Base-by-base conservation (phyloP, 1,140 invertebrate species). In the Orchestia grillus region DNA sequence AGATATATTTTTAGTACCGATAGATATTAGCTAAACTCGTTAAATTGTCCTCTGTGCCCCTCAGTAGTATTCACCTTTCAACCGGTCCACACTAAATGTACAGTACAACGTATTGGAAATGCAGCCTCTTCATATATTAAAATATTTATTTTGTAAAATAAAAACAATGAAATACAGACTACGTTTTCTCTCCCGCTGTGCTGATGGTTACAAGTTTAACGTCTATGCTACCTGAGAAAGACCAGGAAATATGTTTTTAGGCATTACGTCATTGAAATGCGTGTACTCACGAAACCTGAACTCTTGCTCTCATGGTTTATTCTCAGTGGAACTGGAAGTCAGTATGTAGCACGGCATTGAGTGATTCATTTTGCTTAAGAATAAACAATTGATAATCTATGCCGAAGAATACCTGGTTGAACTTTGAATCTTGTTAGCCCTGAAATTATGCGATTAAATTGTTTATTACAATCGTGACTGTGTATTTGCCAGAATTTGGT, bases 1-100 rank as follows among this genome's bases (percentile, higher is more conserved):
- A 94, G 40, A 94, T 94, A 94, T 94, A 94, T 94, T 94, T 90
- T 94, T 94, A 94, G 92, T 94, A 94, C 92, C 44, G 36, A 45
- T 90, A 90, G 88, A 90, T 42, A 8, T 77, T 77, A 77, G 62
- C 62, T 77, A 28, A 77, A 36, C 62, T 90, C 88, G 88, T 90
- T 90, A 90, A 90, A 90, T 90, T 42, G 43, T 42, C 88, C 43
- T 41, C 88, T 41, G 36, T 90, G 41, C 11, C 43, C 36, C 88
- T 90, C 28, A 1, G 28, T 90, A 90, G 88, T 90, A 44, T 36
- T 90, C 88, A 90, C 88, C 88, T 90, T 42, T 42, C 43, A 45
- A 47, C 92, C 43, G 92, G 44, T 94, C 44, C 44, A 45, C 44
- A 45, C 36, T 44, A 47, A 40, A 94, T 94, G 92, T 94, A 45